Evolutionary conservation across 2,888 invertebrate species (phyloP), one percentile per base, ranked within the genome.

Genomic region (Trichopoda pennipes): DNA sequence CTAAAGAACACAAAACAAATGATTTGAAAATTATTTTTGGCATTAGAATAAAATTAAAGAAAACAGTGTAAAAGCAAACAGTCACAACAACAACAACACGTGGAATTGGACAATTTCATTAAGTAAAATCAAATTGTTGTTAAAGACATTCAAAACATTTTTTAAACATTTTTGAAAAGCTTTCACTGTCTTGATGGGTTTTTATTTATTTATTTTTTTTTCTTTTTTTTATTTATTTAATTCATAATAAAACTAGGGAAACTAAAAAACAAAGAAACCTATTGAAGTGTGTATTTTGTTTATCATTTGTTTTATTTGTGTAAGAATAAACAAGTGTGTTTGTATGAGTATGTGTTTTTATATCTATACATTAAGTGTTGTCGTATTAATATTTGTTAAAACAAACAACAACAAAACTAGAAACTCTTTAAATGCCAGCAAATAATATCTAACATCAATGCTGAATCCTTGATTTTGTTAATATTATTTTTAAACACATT

Each of bases 11-110:
- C 12, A 12, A 68, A 44, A 73, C 60, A 81, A 81, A 81, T 68
- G 49, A 66, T 49, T 76, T 76, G 55, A 55, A 76, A 81, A 81
- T 76, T 10, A 76, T 72, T 76, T 81, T 76, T 81, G 76, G 76
- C 80, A 76, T 72, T 42, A 42, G n/a, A 28, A 61, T 66, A 68
- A 23, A 23, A 23, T n/a, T 16, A 7, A 66, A 28, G 7, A 2
- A 44, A 16, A 68, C 9, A 19, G 9, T 14, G 23, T 7, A 16
- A 38, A 66, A 56, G 0, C 6, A 3, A 58, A 38, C 10, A 16
- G 32, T 14, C 10, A 28, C 4, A 28, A 61, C 55, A n/a, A 42
- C 51, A 49, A 6, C 74, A 64, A 28, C 17, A 38, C n/a, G 0
- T 12, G 2, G 2, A 16, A 8, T 35, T 10, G 35, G 35, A 35